A percentile compares a stretch with the other conserved stretches of the same genome.
phyloP scores from a whole-genome alignment of 1,140 invertebrate species.

The Musca vetustissima region DNA sequence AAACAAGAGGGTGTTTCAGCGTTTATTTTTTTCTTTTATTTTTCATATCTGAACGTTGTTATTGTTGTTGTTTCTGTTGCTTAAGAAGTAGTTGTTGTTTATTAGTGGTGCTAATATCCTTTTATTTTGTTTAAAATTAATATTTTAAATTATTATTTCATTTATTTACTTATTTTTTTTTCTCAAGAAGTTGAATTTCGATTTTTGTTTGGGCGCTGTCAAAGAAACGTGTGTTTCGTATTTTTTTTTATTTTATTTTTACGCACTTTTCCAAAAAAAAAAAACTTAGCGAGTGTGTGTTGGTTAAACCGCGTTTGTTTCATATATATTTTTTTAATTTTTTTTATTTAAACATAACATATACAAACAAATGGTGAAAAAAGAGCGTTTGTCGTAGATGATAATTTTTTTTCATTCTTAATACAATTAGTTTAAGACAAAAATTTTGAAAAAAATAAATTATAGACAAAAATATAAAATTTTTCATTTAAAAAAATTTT shows the following conservation, averaged over 20 bases:
- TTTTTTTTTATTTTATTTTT: constrained; percentile 36
- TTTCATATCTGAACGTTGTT: constrained; percentile 15
- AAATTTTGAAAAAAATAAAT: constrained; percentile 19
- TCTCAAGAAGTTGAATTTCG: constrained; percentile 91
- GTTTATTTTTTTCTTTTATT: too few species aligned
- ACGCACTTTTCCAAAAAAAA: constrained; percentile 15
- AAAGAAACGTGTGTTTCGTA: constrained; percentile 39
- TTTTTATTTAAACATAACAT: constrained; percentile 33
- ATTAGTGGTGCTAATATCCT: neutral
- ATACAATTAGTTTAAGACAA: neutral
- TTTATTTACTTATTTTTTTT: too few species aligned
- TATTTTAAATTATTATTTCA: constrained; percentile 55
- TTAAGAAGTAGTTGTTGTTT: neutral
- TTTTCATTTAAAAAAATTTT: too few species aligned
- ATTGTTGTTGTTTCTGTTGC: too few species aligned
- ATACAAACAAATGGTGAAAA: constrained; percentile 27
- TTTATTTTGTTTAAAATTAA: constrained; percentile 38
- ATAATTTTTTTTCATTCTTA: constrained; percentile 3
- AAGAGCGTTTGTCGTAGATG: constrained; percentile 27
- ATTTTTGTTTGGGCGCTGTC: constrained; percentile 78
- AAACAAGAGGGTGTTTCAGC: constrained; percentile 31
- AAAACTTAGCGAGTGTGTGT: constrained; percentile 5
- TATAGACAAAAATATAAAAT: neutral
- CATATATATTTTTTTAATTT: constrained; percentile 27
- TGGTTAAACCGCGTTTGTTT: neutral